Conservation (phyloP, 2,888 invertebrate genomes). For the Eupithecia pulchellata region DNA sequence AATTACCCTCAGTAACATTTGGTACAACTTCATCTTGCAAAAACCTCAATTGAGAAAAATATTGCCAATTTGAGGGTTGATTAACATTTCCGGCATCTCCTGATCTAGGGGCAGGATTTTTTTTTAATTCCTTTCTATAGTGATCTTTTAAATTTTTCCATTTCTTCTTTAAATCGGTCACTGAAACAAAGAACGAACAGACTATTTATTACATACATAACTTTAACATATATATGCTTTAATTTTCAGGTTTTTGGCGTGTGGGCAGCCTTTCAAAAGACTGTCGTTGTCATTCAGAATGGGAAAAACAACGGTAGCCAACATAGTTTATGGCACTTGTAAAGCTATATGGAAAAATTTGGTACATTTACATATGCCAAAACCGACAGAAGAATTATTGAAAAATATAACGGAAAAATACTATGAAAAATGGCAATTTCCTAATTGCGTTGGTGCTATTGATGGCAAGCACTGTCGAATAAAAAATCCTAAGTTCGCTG, state of each 20-base stretch:
- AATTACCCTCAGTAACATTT: slow-evolving; percentile 37
- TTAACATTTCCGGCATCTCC: slow-evolving; percentile 42
- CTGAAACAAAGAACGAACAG: slow-evolving; percentile 34
- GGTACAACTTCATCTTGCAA: slow-evolving; percentile 34
- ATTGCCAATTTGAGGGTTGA: slow-evolving; percentile 36
- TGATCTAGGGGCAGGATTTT: slow-evolving; percentile 39
- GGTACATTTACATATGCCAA: slow-evolving; percentile 34
- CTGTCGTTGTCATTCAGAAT: slow-evolving; percentile 40
- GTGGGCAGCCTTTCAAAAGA: slow-evolving; percentile 33
- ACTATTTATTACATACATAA: slow-evolving; percentile 26
- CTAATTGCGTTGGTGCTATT: slow-evolving; percentile 40
- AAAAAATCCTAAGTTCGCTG: slow-evolving; percentile 34
- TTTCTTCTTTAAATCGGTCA: slow-evolving; percentile 40
- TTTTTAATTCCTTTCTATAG: slow-evolving; percentile 45
- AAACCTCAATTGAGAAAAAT: slow-evolving; percentile 39
- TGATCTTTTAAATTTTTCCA: slow-evolving; percentile 43
- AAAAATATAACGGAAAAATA: slow-evolving; percentile 39
- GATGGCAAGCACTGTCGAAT: slow-evolving; percentile 44
- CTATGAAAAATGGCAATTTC: slow-evolving; percentile 44
- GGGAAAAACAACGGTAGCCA: slow-evolving; percentile 38
- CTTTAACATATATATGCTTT: slow-evolving; percentile 32
- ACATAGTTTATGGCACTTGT: slow-evolving; percentile 34
- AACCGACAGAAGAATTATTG: slow-evolving; percentile 36
- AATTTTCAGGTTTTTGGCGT: slow-evolving; percentile 38
- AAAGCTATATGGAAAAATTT: slow-evolving; percentile 43